These are phyloP conservation scores for Meta bourneti DNA, from an alignment of 2,888 invertebrate species.

Conservation along the genomic window DNA sequence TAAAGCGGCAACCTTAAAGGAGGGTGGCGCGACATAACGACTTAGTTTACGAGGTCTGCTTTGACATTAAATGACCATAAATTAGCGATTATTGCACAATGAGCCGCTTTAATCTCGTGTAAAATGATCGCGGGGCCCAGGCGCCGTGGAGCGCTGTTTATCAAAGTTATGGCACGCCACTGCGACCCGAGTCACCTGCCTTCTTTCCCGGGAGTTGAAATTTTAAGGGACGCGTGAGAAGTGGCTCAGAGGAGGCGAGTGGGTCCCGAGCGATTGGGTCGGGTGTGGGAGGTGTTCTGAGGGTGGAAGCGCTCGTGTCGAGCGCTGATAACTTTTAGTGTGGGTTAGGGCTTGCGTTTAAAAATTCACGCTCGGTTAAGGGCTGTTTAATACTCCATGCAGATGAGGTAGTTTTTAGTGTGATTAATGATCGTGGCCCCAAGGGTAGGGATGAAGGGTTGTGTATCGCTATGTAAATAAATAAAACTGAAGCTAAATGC, in stretches of 20 bases:
- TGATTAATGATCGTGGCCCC: no score
- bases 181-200: slow-evolving; percentile 44
- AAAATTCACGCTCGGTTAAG: slow-evolving; percentile 9
- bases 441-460: no score
- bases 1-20: slow-evolving; percentile 71
- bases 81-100: slow-evolving; percentile 77
- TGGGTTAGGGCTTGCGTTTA: slow-evolving; percentile 9
- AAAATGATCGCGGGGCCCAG: slow-evolving; percentile 71
- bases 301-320: neutral
- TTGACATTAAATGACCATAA: slow-evolving; percentile 77
- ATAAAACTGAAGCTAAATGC: no score
- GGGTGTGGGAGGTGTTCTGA: neutral
- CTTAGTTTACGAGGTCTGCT: slow-evolving; percentile 75
- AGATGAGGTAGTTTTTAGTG: no score
- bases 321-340: slow-evolving; percentile 38
- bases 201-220: slow-evolving; percentile 35
- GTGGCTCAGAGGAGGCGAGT: neutral
- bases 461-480: no score
- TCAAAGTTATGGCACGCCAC: slow-evolving; percentile 63
- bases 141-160: slow-evolving; percentile 67
- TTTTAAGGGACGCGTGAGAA: slow-evolving; percentile 16
- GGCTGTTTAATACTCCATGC: slow-evolving; percentile 7
- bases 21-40: slow-evolving; percentile 67
- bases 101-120: slow-evolving; percentile 75
- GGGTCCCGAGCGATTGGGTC: slow-evolving; percentile 42